Evolutionary conservation across 2,888 invertebrate genomes (phyloP).

Genomic region (Barypeithes pellucidus): DNA sequence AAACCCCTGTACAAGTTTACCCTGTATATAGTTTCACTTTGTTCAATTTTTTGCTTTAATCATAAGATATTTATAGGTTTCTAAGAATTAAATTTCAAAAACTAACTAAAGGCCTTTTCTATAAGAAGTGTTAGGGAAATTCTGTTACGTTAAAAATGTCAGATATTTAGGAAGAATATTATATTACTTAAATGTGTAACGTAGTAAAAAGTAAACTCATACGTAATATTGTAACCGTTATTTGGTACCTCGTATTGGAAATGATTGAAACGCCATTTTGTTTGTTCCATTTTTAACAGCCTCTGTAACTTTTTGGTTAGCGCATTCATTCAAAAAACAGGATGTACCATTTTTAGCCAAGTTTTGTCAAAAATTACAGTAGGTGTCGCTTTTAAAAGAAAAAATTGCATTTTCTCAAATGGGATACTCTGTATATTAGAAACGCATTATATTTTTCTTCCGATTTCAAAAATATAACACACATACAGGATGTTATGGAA

Average conservation of each 20-base stretch:
- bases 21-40: conserved; percentile 34
- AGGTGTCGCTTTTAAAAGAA: no score
- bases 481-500: no score
- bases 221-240: conserved; percentile 16
- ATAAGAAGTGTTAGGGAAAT: conserved; percentile 40
- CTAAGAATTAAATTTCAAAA: conserved; percentile 42
- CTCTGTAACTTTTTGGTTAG: no score
- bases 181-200: conserved; percentile 33
- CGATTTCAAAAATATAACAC: no score
- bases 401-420: no score
- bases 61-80: conserved; percentile 31
- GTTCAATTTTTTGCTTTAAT: conserved; percentile 40
- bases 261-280: background rate
- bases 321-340: no score
- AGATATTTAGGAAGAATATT: conserved; percentile 48
- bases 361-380: no score
- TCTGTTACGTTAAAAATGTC: conserved; percentile 50
- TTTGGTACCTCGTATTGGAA: conserved; percentile 8
- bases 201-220: conserved; percentile 37
- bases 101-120: conserved; percentile 49
- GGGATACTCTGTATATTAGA: no score
- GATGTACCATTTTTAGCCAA: no score
- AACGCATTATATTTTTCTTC: no score
- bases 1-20: conserved; percentile 13
- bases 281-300: no score